These are phyloP conservation scores for Herpetotheres cachinnans DNA, from an alignment of 2,113 vertebrate species.

Conservation along the genomic window DNA sequence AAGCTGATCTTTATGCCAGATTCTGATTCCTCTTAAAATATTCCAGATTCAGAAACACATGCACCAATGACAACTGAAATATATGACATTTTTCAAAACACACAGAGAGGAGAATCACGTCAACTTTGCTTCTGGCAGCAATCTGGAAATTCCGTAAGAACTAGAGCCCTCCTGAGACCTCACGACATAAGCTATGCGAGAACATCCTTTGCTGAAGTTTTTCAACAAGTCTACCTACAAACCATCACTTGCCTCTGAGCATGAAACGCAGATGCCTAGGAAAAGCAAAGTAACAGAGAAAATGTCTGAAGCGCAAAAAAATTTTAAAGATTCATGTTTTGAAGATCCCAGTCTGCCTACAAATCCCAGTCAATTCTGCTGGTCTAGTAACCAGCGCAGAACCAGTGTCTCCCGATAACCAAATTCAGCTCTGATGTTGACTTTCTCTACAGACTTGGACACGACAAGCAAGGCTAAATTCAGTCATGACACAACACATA, in stretches of 20 bases:
- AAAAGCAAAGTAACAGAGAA: background rate
- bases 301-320: background rate
- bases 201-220: background rate
- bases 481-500: background rate
- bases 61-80: conserved; percentile 6
- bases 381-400: background rate
- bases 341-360: background rate
- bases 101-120: background rate
- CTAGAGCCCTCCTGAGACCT: background rate
- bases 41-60: background rate
- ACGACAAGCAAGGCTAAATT: background rate
- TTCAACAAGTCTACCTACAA: background rate
- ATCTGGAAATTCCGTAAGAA: background rate
- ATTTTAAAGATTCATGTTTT: background rate
- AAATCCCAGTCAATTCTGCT: background rate
- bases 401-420: background rate
- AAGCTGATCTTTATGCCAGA: background rate
- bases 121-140: conserved; percentile 1
- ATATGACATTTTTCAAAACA: background rate
- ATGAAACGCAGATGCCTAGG: background rate
- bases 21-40: background rate
- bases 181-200: background rate
- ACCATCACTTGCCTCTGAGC: background rate
- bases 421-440: background rate
- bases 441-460: background rate